Percentiles rank a stretch among this genome's conserved stretches.
Evolutionary conservation across 2,797 vertebrate genomes (phyloP).

Genomic region (Ctenopoma kingsleyae): DNA sequence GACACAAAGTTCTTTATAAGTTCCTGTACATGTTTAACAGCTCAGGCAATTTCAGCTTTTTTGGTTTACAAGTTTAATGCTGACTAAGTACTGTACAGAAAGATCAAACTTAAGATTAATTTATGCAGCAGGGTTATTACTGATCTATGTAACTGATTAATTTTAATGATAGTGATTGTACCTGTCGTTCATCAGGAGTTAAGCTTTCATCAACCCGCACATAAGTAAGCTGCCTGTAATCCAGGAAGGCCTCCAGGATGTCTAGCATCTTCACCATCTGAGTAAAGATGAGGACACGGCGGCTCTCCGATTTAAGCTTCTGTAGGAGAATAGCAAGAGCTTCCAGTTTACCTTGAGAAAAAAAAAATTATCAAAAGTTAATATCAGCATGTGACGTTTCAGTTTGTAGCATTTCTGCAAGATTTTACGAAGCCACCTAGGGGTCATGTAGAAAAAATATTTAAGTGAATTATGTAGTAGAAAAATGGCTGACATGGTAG

Average conservation of each 20-base stretch:
- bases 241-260: slow-evolving; percentile 91
- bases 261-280: slow-evolving; percentile 92
- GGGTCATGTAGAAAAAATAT: too few relatives aligned
- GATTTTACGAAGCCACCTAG: neutral
- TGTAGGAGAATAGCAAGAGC: slow-evolving; percentile 93
- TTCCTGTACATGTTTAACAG: neutral
- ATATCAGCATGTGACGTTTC: neutral
- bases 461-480: too few relatives aligned
- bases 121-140: neutral
- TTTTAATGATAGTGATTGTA: slow-evolving; percentile 53
- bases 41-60: neutral
- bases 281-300: slow-evolving; percentile 93
- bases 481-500: too few relatives aligned
- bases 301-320: slow-evolving; percentile 92
- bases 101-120: neutral
- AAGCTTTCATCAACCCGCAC: slow-evolving; percentile 94
- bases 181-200: slow-evolving; percentile 91
- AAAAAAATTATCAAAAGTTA: slow-evolving; percentile 3
- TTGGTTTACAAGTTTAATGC: slow-evolving; percentile 3
- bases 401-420: slow-evolving; percentile 1
- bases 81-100: neutral
- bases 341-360: slow-evolving; percentile 92
- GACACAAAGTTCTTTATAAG: neutral
- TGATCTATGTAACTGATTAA: neutral
- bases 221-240: slow-evolving; percentile 92